A percentile compares a stretch with the other conserved stretches of the same genome.
Evolutionary conservation across 2,113 vertebrate species (phyloP).

Genomic region (Benitochromis conjunctus): DNA sequence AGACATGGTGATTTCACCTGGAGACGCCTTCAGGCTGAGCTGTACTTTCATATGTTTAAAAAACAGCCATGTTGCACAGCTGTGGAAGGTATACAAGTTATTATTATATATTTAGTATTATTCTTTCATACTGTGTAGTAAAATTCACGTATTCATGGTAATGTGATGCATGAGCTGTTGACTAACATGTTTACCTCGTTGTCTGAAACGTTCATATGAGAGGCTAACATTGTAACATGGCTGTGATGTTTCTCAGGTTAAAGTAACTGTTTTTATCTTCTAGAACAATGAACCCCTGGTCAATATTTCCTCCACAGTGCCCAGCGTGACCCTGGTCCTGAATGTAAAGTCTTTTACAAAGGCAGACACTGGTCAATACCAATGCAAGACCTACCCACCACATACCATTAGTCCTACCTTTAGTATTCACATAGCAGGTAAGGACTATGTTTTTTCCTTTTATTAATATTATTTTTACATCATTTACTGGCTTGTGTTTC

Average conservation of each 20-base stretch:
- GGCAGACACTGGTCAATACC: not conserved
- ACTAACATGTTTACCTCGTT: not conserved
- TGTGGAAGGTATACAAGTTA: not conserved
- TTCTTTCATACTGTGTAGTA: no score
- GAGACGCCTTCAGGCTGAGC: not conserved
- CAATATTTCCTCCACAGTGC: not conserved
- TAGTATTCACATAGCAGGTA: not conserved
- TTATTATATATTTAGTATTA: not conserved
- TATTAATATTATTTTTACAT: not conserved
- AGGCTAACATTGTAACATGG: not conserved
- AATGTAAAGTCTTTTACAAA: not conserved
- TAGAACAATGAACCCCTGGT: not conserved
- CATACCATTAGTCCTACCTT: not conserved
- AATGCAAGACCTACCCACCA: not conserved
- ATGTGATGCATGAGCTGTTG: not conserved
- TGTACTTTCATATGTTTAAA: constrained; percentile 23
- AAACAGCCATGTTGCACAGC: not conserved
- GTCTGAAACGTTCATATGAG: not conserved
- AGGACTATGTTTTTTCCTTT: not conserved
- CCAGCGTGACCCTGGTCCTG: not conserved
- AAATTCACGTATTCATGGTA: not conserved
- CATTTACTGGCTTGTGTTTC: not conserved
- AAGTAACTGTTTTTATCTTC: not conserved
- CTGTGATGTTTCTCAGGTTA: not conserved
- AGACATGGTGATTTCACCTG: not conserved